These are phyloP conservation scores for Palaemon carinicauda DNA, from an alignment of 1,140 invertebrate genomes.

Conservation along the genomic window DNA sequence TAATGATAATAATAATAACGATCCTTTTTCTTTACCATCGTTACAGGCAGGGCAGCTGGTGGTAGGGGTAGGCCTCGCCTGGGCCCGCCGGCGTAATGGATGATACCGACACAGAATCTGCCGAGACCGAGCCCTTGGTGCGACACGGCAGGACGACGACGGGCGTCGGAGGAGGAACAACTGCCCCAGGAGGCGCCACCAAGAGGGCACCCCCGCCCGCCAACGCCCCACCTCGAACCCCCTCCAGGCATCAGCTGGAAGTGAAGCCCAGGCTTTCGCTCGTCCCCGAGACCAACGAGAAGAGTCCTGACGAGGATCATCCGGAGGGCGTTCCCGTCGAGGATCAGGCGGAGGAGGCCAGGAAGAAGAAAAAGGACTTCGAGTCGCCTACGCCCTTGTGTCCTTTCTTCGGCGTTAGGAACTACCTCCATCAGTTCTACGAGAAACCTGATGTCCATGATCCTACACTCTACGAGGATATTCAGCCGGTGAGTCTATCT, in stretches of 20 bases:
- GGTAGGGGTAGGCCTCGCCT: slow-evolving; percentile 13
- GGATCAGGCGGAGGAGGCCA: background rate
- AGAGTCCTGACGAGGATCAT: slow-evolving; percentile 28
- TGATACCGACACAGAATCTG: slow-evolving; percentile 44
- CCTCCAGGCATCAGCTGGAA: background rate
- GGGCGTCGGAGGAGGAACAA: background rate
- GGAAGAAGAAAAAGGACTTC: background rate
- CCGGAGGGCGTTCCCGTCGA: background rate
- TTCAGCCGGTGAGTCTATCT: slow-evolving; percentile 24
- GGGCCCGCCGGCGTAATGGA: slow-evolving; percentile 48
- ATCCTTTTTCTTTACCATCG: background rate
- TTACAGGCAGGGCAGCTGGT: slow-evolving; percentile 42
- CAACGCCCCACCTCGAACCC: background rate
- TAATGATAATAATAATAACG: too few relatives aligned
- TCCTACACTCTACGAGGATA: slow-evolving; percentile 47
- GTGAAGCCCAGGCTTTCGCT: slow-evolving; percentile 20
- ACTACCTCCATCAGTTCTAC: slow-evolving; percentile 58
- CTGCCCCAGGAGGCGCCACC: background rate
- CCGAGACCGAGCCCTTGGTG: slow-evolving; percentile 53
- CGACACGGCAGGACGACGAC: background rate
- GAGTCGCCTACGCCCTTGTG: slow-evolving; percentile 42
- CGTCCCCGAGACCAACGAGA: slow-evolving; percentile 24
- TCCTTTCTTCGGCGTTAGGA: slow-evolving; percentile 56
- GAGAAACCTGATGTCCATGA: slow-evolving; percentile 55
- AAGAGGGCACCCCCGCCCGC: background rate